A percentile compares a stretch with the other conserved stretches of the same genome.
Evolutionary conservation across 1,140 invertebrate species (phyloP).

Genomic region (Ostrea edulis): DNA sequence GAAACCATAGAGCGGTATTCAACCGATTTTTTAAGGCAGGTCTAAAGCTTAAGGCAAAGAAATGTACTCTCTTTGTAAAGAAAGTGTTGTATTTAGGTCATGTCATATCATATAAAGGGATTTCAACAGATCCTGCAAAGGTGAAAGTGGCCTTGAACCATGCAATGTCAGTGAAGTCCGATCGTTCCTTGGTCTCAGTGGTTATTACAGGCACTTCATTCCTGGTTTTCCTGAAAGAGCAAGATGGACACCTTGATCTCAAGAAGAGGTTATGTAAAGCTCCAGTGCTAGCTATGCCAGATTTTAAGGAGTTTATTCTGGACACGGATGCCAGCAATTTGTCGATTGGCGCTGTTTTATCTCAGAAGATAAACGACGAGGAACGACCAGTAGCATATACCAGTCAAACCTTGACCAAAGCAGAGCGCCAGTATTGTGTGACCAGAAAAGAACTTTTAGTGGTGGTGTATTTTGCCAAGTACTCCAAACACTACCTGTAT

Average conservation of each 20-base stretch:
- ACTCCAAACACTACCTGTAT: neutral
- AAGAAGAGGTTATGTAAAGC: constrained; percentile 63
- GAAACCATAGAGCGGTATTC: constrained; percentile 38
- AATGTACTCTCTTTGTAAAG: constrained; percentile 56
- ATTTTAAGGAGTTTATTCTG: constrained; percentile 72
- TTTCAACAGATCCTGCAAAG: constrained; percentile 31
- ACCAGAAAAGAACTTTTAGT: neutral
- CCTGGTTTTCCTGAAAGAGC: constrained; percentile 53
- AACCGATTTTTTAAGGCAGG: constrained; percentile 20
- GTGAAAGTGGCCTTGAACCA: neutral
- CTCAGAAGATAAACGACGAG: constrained; percentile 68
- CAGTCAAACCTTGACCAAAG: neutral
- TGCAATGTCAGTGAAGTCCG: constrained; percentile 57
- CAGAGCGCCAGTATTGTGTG: constrained; percentile 30
- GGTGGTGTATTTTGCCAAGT: neutral
- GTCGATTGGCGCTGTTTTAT: constrained; percentile 76
- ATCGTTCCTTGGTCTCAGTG: constrained; percentile 64
- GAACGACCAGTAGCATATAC: constrained; percentile 39
- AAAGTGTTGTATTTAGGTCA: constrained; percentile 52
- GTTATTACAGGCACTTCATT: constrained; percentile 64
- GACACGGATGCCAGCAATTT: constrained; percentile 77
- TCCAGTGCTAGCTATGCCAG: constrained; percentile 65
- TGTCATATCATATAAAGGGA: constrained; percentile 36
- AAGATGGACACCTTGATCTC: constrained; percentile 28
- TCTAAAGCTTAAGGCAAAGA: constrained; percentile 54